Evolutionary conservation across 1,140 invertebrate genomes (phyloP).

Genomic region (Drosophila mauritiana): DNA sequence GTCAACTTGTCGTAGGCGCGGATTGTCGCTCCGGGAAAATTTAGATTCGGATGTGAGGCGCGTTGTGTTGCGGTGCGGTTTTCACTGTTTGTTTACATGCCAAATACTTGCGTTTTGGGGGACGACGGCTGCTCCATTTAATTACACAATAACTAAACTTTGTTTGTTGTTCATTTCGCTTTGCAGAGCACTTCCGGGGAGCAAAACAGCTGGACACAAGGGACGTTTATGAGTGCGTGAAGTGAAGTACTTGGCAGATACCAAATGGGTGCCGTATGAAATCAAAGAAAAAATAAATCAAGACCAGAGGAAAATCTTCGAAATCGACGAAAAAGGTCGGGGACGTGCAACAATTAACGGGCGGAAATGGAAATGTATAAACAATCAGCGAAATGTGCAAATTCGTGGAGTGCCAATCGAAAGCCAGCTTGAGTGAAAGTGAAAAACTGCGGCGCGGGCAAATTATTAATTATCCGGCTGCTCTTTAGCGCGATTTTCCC

Average conservation of each 20-base stretch:
- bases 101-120: conserved; percentile 17
- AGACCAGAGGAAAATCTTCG: conserved; percentile 23
- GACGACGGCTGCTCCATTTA: conserved; percentile 28
- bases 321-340: neutral
- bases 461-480: conserved; percentile 60
- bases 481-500: conserved; percentile 38
- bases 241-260: conserved; percentile 6
- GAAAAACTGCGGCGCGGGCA: conserved; percentile 25
- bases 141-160: conserved; percentile 42
- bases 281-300: conserved; percentile 8
- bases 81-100: conserved; percentile 15
- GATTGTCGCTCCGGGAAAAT: conserved; percentile 17
- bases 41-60: neutral
- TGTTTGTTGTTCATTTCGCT: conserved; percentile 64
- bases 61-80: neutral
- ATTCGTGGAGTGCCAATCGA: conserved; percentile 63
- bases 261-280: conserved; percentile 47
- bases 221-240: conserved; percentile 15
- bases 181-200: conserved; percentile 67
- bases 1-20: conserved; percentile 69
- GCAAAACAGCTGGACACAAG: conserved; percentile 59
- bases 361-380: conserved; percentile 68
- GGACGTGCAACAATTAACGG: conserved; percentile 40
- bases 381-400: conserved; percentile 66
- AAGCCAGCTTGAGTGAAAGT: conserved; percentile 44